Conservation (phyloP, 2,797 vertebrate genomes). For the Silurus aristotelis region DNA sequence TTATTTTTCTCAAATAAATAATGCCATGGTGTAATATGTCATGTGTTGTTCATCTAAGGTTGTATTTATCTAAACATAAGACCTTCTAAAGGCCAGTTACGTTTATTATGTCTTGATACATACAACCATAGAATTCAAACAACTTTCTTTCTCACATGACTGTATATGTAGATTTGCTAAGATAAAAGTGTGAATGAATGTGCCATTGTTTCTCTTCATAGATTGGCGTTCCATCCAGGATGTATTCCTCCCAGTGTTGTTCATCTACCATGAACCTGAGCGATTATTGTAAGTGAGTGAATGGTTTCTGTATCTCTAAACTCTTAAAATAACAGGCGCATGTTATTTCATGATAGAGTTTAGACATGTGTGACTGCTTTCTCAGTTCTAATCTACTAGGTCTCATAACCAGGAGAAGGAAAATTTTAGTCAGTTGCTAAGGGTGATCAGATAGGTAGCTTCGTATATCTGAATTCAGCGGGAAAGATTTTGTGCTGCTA, state of each 20-base stretch:
- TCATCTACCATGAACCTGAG: neutral
- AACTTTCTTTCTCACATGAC: neutral
- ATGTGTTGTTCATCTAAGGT: too few species aligned
- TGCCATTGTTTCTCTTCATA: neutral
- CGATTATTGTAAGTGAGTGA: neutral
- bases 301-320: neutral
- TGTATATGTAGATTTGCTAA: neutral
- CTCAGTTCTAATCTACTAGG: constrained; percentile 42
- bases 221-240: neutral
- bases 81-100: too few species aligned
- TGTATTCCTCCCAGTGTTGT: neutral
- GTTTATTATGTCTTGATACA: too few species aligned
- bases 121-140: too few species aligned
- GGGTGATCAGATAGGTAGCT: neutral
- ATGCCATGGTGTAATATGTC: too few species aligned
- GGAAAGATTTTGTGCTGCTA: neutral
- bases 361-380: constrained; percentile 30
- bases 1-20: too few species aligned
- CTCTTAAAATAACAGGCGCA: constrained; percentile 25
- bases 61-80: too few species aligned
- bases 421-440: neutral
- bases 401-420: constrained; percentile 35
- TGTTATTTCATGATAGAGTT: constrained; percentile 37
- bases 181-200: neutral
- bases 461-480: neutral